Percentiles rank a stretch among this genome's conserved stretches.
phyloP scores from a whole-genome alignment of 2,113 vertebrate species.

The Ia io region DNA sequence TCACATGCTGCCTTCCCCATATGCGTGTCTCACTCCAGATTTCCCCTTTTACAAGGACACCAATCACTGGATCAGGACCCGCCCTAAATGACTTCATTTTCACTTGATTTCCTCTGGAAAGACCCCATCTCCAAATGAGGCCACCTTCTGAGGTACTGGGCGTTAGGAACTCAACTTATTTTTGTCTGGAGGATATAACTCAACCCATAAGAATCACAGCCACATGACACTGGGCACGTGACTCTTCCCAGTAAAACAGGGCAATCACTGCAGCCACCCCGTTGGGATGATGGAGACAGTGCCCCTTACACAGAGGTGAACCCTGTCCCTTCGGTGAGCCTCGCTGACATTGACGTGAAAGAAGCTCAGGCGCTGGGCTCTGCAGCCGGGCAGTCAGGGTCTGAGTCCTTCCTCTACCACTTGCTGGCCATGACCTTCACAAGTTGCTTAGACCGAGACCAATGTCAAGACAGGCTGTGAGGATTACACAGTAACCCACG shows the following conservation, averaged over 20 bases:
- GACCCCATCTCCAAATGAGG: neutral
- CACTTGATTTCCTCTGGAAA: neutral
- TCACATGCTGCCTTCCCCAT: rapidly evolving
- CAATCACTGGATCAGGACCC: neutral
- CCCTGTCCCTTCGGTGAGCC: neutral
- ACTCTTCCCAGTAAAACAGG: neutral
- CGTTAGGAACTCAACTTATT: neutral
- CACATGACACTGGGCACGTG: neutral
- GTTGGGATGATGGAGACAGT: neutral
- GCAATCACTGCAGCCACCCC: rapidly evolving
- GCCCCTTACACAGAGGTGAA: neutral
- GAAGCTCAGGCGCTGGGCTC: neutral
- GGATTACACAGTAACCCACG: rapidly evolving
- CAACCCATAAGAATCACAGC: neutral
- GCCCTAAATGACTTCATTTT: neutral
- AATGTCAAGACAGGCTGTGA: neutral
- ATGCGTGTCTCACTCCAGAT: neutral
- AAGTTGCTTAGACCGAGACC: neutral
- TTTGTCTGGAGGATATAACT: neutral
- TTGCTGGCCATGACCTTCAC: neutral
- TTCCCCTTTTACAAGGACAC: neutral
- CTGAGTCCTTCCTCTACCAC: neutral
- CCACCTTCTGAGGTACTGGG: neutral
- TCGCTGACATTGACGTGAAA: rapidly evolving
- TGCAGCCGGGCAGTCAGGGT: neutral